Evolutionary conservation across 2,797 vertebrate genomes (phyloP).

Genomic region (Leptatherina wallacei): DNA sequence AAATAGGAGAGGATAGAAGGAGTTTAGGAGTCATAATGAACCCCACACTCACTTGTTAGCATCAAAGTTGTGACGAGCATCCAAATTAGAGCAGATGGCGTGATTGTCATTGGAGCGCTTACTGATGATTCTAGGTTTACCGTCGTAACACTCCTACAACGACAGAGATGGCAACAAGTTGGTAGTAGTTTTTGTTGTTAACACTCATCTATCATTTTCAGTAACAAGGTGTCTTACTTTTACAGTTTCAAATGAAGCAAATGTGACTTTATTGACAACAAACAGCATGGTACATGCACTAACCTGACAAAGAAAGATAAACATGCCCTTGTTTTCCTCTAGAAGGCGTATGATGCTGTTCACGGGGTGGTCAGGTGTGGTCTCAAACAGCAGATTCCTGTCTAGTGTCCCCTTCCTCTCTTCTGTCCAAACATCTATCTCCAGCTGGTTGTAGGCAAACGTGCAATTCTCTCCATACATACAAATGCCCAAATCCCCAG

Average conservation of each 20-base stretch:
- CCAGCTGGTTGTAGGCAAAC: conserved; percentile 96
- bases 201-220: neutral
- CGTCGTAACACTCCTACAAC: conserved; percentile 91
- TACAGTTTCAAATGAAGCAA: neutral
- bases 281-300: neutral
- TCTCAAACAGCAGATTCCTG: conserved; percentile 89
- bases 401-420: conserved; percentile 92
- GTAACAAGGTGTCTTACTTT: neutral
- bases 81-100: conserved; percentile 88
- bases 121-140: conserved; percentile 94
- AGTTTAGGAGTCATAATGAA: neutral
- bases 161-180: neutral
- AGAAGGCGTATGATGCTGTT: conserved; percentile 64
- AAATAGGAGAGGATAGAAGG: neutral
- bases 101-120: conserved; percentile 86
- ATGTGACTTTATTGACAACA: too few species aligned
- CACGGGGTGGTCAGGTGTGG: conserved; percentile 33
- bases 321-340: conserved; percentile 74
- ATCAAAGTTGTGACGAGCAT: conserved; percentile 89
- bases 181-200: too few species aligned
- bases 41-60: conserved; percentile 89
- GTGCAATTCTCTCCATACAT: conserved; percentile 93
- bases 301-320: conserved; percentile 82
- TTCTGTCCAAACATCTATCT: conserved; percentile 96
- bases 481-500: conserved; percentile 76